phyloP scores from a whole-genome alignment of 2,797 vertebrate species.

The Lophius americanus region DNA sequence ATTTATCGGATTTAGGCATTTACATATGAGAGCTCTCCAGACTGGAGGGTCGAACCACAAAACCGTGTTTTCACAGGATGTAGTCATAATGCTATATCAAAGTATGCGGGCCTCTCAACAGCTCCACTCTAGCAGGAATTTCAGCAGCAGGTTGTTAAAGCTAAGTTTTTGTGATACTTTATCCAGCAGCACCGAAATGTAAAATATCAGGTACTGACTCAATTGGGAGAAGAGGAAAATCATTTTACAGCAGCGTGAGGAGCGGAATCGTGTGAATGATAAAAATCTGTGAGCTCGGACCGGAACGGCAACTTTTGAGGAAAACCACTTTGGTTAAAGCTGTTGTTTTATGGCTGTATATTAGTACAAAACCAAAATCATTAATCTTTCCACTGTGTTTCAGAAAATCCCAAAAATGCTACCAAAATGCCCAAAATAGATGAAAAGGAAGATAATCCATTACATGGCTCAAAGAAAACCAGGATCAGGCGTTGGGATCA shows the following conservation, averaged over 20 bases:
- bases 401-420: constrained; percentile 83
- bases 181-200: constrained; percentile 64
- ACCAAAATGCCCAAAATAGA: constrained; percentile 61
- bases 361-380: constrained; percentile 73
- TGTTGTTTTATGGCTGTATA: constrained; percentile 93
- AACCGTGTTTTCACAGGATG: constrained; percentile 62
- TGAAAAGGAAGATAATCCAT: constrained; percentile 62
- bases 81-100: constrained; percentile 72
- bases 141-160: constrained; percentile 77
- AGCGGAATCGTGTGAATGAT: constrained; percentile 88
- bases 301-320: constrained; percentile 98
- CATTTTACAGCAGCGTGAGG: constrained; percentile 90
- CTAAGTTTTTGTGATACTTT: constrained; percentile 65
- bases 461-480: constrained; percentile 53
- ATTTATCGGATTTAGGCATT: constrained; percentile 54
- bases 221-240: constrained; percentile 70
- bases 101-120: constrained; percentile 61
- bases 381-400: constrained; percentile 77
- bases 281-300: constrained; percentile 83
- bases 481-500: constrained; percentile 42
- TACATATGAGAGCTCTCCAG: constrained; percentile 54
- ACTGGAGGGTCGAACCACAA: constrained; percentile 43
- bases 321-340: constrained; percentile 99
- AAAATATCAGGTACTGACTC: constrained; percentile 39
- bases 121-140: constrained; percentile 55